Conservation (phyloP, 2,888 invertebrate genomes). For the Agrochola circellaris region DNA sequence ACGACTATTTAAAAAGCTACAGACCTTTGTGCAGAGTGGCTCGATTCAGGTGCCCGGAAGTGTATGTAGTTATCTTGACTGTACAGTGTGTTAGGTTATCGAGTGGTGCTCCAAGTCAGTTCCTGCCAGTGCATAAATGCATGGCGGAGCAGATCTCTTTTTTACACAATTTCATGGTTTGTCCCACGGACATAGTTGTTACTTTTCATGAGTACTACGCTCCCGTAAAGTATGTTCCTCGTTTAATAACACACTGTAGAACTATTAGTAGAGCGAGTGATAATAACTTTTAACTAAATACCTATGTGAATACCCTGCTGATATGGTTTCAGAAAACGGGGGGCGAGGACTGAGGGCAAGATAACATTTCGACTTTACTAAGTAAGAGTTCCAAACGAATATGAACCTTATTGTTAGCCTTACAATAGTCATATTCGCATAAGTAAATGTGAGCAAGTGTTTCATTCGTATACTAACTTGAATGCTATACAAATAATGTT, state of each 20-base stretch:
- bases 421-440: background rate
- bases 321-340: background rate
- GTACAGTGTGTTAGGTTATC: background rate
- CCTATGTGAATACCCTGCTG: background rate
- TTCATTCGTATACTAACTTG: background rate
- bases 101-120: background rate
- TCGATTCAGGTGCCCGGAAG: background rate
- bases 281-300: background rate
- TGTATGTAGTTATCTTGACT: background rate
- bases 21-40: too few relatives aligned
- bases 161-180: too few relatives aligned
- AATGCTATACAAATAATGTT: background rate
- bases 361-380: background rate
- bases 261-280: background rate
- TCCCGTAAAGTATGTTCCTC: background rate
- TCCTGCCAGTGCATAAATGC: too few relatives aligned
- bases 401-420: background rate
- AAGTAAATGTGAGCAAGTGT: too few relatives aligned
- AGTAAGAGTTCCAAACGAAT: background rate
- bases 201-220: too few relatives aligned
- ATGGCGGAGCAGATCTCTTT: too few relatives aligned
- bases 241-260: background rate
- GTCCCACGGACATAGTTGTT: too few relatives aligned
- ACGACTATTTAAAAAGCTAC: too few relatives aligned
- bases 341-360: background rate